A percentile compares a stretch with the other conserved stretches of the same genome.
Evolutionary conservation across 2,797 vertebrate genomes (phyloP).

Genomic region (Thaleichthys pacificus): DNA sequence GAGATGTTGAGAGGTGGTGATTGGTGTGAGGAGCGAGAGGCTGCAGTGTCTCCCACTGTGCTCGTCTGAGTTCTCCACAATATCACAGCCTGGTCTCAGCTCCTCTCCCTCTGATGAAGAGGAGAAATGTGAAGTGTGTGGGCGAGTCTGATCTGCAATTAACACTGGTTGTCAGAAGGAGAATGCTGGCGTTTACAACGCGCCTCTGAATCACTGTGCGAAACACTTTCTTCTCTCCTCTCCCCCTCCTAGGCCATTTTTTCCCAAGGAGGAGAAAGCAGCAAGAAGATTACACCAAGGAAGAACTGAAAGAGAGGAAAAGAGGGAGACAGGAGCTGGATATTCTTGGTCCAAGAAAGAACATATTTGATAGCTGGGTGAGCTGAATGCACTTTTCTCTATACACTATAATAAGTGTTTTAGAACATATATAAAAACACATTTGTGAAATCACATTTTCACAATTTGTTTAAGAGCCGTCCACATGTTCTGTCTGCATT

Average conservation of each 20-base stretch:
- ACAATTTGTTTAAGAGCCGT: too few species aligned
- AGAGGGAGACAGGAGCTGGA: constrained; percentile 58
- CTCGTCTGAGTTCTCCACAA: constrained; percentile 74
- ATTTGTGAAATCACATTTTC: too few species aligned
- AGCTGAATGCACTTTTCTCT: constrained; percentile 51
- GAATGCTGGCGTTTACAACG: constrained; percentile 80
- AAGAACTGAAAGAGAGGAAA: constrained; percentile 61
- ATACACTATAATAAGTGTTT: background rate
- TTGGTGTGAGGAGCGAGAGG: constrained; percentile 66
- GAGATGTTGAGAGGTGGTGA: constrained; percentile 68
- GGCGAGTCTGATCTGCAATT: constrained; percentile 83
- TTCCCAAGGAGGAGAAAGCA: constrained; percentile 72
- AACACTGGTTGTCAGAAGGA: constrained; percentile 80
- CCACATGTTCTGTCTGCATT: too few species aligned
- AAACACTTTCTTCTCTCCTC: constrained; percentile 72
- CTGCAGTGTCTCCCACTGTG: constrained; percentile 74
- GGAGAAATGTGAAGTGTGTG: constrained; percentile 79
- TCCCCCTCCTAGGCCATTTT: constrained; percentile 72
- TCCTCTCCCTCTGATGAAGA: constrained; percentile 66
- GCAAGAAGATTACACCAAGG: constrained; percentile 56
- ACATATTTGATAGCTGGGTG: constrained; percentile 71
- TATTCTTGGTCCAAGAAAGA: constrained; percentile 65
- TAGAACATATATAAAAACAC: too few species aligned
- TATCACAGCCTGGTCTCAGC: constrained; percentile 74
- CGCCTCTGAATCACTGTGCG: constrained; percentile 78